Evolutionary conservation across 2,888 invertebrate genomes (phyloP).

Genomic region (Orgyia antiqua): DNA sequence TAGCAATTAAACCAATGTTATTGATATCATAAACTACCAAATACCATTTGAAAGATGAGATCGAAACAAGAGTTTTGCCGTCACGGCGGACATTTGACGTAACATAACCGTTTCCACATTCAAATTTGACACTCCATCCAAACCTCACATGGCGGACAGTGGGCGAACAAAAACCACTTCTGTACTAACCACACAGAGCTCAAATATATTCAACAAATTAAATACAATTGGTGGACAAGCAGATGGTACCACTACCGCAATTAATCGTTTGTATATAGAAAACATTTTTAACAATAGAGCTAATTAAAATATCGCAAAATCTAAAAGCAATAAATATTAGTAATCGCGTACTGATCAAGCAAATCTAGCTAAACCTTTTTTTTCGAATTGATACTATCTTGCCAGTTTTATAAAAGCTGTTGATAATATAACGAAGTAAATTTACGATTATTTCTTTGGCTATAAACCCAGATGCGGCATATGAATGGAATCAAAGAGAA

Average conservation of each 20-base stretch:
- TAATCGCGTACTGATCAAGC: conserved; percentile 32
- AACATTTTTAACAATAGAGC: conserved; percentile 59
- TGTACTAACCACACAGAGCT: conserved; percentile 34
- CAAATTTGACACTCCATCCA: conserved; percentile 64
- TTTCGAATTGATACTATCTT: conserved; percentile 27
- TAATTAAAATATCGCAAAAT: conserved; percentile 55
- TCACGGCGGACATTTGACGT: conserved; percentile 49
- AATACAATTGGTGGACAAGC: conserved; percentile 29
- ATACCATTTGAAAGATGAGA: conserved; percentile 60
- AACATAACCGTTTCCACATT: conserved; percentile 58
- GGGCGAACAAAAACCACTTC: conserved; percentile 34
- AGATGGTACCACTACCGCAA: conserved; percentile 49
- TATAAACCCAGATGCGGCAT: conserved; percentile 26
- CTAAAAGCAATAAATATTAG: conserved; percentile 43
- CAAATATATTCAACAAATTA: conserved; percentile 32
- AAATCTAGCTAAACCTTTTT: conserved; percentile 32
- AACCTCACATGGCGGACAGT: conserved; percentile 36
- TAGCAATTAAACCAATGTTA: conserved; percentile 6
- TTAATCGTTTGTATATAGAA: conserved; percentile 41
- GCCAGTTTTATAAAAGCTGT: conserved; percentile 26
- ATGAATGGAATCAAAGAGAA: conserved; percentile 28
- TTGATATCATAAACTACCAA: conserved; percentile 35
- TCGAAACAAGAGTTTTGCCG: conserved; percentile 44
- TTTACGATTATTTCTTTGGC: conserved; percentile 31
- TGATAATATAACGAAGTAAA: conserved; percentile 31